Percentiles rank a stretch among this genome's conserved stretches.
These are phyloP conservation scores for Pseudocheirus occidentalis DNA, from an alignment of 2,797 vertebrate genomes.

Conservation along the genomic window DNA sequence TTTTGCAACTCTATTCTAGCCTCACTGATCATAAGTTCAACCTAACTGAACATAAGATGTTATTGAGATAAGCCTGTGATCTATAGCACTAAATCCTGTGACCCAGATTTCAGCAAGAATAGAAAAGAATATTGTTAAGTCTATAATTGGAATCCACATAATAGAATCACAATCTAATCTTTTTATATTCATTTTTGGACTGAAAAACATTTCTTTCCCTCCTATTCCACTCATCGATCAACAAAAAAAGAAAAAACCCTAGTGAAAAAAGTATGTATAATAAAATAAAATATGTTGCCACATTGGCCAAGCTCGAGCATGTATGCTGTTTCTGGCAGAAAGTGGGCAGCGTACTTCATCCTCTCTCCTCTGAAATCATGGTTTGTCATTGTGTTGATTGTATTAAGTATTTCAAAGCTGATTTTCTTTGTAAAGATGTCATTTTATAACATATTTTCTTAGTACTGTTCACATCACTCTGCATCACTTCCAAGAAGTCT, in stretches of 20 bases:
- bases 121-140: slow-evolving; percentile 43
- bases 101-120: not conserved
- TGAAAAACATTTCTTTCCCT: slow-evolving; percentile 8
- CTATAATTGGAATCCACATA: slow-evolving; percentile 14
- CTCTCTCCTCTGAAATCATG: not conserved
- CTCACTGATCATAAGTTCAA: not conserved
- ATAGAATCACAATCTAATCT: slow-evolving; percentile 25
- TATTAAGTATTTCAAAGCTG: not conserved
- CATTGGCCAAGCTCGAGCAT: not conserved
- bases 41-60: not conserved
- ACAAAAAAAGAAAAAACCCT: not conserved
- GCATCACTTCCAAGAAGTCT: not conserved
- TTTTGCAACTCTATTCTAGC: not conserved
- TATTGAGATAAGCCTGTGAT: not conserved
- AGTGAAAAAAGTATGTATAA: not conserved
- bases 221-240: not conserved
- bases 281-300: not conserved
- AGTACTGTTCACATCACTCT: not conserved
- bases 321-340: not conserved
- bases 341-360: not conserved
- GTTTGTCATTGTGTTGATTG: not conserved
- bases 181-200: slow-evolving; percentile 22
- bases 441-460: not conserved
- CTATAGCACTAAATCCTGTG: not conserved
- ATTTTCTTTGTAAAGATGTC: not conserved